Evolutionary conservation across 2,797 vertebrate genomes (phyloP), one percentile per base, ranked within the genome.

Genomic region (Loriculus beryllinus): DNA sequence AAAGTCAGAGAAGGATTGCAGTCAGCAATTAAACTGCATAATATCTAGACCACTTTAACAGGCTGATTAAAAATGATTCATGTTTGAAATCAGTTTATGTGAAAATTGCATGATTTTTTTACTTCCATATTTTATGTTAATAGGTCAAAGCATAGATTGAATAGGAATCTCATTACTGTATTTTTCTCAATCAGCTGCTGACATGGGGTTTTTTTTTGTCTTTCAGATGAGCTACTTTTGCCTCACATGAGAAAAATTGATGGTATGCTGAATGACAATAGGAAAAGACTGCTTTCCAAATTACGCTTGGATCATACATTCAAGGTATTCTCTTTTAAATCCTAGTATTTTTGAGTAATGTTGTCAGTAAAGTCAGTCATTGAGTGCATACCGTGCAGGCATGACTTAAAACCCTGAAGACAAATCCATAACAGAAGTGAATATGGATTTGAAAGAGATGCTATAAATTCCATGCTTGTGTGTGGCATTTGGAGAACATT

Each of bases 221-320:
- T 97, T 98, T 96, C 95, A 99, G 99, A 99, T 98, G 99, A 99
- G 87, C 96, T 99, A 21, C 98, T 99, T 97, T 97, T 99, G 97
- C 99, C 99, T 86, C 99, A 99, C 88, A 99, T 99, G 99, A 99
- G 98, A 97, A 99, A 98, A 96, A 99, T 99, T 81, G 99, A 99
- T 85, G 98, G 98, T 26, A 98, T 99, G 99, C 98, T 99, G 94
- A 98, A 98, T 65, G 99, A 99, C 96, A 99, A 99, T 96, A 98
- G 98, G 93, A 99, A 98, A 95, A 98, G 98, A 82, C 98, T 99
- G 95, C 99, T 99, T 92, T 98, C 98, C 91, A 99, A 99, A 96
- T 97, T 99, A 70, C 98, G 97, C 93, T 97, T 99, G 95, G 99
- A 99, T 84, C 98, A 99, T 56, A 96, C 99, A 84, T 98, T 99